These are phyloP conservation scores for Mesocentrotus franciscanus DNA, from an alignment of 53 echinoderm and acorn worm genomes.

Conservation along the genomic window DNA sequence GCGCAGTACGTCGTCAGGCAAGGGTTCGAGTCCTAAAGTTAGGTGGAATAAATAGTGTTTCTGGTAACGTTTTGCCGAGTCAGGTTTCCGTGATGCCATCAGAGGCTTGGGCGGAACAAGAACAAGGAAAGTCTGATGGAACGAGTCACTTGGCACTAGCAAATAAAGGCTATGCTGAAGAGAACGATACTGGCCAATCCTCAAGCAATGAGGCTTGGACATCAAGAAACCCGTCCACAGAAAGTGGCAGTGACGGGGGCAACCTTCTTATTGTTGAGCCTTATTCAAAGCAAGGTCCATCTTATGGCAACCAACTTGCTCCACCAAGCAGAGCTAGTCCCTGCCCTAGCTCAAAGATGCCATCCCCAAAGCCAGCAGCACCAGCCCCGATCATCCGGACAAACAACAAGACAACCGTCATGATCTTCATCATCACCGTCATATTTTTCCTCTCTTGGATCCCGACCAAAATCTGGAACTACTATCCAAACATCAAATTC, in stretches of 20 bases:
- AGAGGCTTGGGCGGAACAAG: background rate
- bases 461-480: conserved; percentile 42
- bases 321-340: background rate
- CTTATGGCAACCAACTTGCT: background rate
- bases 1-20: conserved; percentile 38
- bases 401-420: conserved; percentile 64
- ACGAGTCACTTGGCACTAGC: background rate
- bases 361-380: background rate
- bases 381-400: background rate
- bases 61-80: background rate
- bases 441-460: conserved; percentile 67
- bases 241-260: background rate
- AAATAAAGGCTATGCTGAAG: background rate
- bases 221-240: background rate
- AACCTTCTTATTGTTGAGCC: background rate
- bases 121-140: background rate
- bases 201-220: background rate
- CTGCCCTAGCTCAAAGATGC: background rate
- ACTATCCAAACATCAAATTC: conserved; percentile 20
- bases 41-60: background rate
- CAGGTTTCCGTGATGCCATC: conserved; percentile 19
- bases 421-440: conserved; percentile 68
- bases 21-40: background rate
- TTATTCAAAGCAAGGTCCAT: background rate
- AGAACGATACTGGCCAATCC: background rate